Percentiles rank a stretch among this genome's conserved stretches.
These are phyloP conservation scores for Sitophilus oryzae DNA, from an alignment of 1,140 invertebrate genomes.

Conservation along the genomic window DNA sequence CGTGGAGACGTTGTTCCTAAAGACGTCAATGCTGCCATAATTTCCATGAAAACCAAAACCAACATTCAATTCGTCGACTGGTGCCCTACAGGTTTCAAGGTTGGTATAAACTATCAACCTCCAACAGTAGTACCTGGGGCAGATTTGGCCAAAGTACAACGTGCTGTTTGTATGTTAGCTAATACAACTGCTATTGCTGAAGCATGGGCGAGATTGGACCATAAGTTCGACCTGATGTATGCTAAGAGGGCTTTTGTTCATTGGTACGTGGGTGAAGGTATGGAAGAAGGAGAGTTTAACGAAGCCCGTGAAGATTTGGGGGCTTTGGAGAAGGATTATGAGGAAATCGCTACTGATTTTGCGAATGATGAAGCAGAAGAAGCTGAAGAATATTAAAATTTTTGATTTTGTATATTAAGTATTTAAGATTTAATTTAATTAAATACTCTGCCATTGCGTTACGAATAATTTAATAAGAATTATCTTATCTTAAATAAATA, in stretches of 20 bases:
- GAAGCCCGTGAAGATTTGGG: slow-evolving; percentile 79
- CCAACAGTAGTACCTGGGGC: slow-evolving; percentile 74
- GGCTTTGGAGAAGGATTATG: slow-evolving; percentile 66
- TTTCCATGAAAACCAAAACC: background rate
- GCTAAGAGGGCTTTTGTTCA: slow-evolving; percentile 67
- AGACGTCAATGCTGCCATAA: background rate
- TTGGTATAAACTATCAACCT: slow-evolving; percentile 78
- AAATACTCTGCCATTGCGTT: no score
- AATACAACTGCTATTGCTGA: slow-evolving; percentile 79
- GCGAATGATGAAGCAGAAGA: background rate
- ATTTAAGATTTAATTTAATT: no score
- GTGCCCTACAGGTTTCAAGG: slow-evolving; percentile 54
- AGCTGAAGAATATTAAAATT: background rate
- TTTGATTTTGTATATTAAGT: no score
- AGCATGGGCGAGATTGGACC: slow-evolving; percentile 62
- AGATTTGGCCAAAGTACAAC: slow-evolving; percentile 74
- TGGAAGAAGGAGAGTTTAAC: slow-evolving; percentile 77
- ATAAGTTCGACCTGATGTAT: slow-evolving; percentile 79
- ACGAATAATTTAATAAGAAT: no score
- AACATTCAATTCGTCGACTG: background rate
- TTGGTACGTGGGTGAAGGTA: slow-evolving; percentile 77
- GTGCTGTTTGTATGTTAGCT: slow-evolving; percentile 78
- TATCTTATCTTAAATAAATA: no score
- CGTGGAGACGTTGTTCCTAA: background rate
- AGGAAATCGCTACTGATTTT: slow-evolving; percentile 45